Percentiles rank a stretch among this genome's conserved stretches.
Evolutionary conservation across 1,140 invertebrate genomes (phyloP).

Genomic region (Atopsyche davidsoni): DNA sequence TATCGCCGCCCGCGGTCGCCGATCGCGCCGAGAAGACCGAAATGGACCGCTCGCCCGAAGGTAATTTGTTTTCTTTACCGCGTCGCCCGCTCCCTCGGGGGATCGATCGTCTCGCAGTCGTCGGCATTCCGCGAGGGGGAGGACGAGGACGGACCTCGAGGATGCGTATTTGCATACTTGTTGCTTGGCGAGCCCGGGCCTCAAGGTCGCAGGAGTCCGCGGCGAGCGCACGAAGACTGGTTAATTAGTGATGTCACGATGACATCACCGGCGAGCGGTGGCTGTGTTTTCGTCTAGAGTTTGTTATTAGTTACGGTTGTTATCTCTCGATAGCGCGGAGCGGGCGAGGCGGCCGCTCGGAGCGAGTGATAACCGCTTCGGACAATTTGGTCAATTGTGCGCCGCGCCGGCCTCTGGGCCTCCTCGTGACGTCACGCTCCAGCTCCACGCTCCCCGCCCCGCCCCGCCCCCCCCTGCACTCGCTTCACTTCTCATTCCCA

Average conservation of each 20-base stretch:
- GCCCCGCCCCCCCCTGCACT: no score
- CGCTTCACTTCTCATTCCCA: no score
- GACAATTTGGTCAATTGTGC: no score
- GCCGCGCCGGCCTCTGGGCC: no score
- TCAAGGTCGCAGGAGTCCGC: conserved; percentile 28
- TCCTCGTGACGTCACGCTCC: no score
- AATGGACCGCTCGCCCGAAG: conserved; percentile 10
- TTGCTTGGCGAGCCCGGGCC: conserved; percentile 24
- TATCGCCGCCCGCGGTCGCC: conserved; percentile 9
- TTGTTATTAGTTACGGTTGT: conserved; percentile 7
- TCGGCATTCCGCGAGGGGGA: neutral
- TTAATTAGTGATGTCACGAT: conserved; percentile 30
- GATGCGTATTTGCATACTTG: conserved; percentile 31
- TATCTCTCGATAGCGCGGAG: conserved; percentile 2
- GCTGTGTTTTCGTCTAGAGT: neutral
- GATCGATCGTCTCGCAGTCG: no score
- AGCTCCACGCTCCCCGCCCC: no score
- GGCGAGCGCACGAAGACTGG: conserved; percentile 13
- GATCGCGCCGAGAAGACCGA: neutral
- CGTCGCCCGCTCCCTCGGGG: no score
- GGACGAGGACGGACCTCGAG: conserved; percentile 7
- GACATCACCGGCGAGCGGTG: conserved; percentile 26
- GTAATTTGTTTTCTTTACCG: conserved; percentile 11
- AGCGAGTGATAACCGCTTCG: no score
- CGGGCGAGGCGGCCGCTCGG: no score